A percentile compares a stretch with the other conserved stretches of the same genome.
Conservation (phyloP, 2,797 vertebrate genomes). For the Hemibagrus guttatus region DNA sequence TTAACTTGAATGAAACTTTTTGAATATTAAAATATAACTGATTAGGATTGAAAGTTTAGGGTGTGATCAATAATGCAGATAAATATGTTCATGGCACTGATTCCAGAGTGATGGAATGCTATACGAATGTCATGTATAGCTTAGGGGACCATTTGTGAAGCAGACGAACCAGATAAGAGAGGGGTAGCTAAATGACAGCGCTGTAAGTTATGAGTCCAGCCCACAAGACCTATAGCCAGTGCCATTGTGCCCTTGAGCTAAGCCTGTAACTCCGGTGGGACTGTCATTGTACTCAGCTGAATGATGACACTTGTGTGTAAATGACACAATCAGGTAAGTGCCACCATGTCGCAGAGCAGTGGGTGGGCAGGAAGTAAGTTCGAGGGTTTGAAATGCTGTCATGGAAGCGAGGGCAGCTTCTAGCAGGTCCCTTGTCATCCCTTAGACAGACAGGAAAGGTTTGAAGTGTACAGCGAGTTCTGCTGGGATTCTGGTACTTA, state of each 20-base stretch:
- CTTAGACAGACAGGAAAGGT: constrained; percentile 15
- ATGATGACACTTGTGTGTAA: constrained; percentile 36
- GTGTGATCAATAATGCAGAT: background rate
- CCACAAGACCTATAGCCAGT: background rate
- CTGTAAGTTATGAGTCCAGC: background rate
- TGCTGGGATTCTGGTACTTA: constrained; percentile 27
- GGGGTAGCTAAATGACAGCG: background rate
- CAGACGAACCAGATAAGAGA: background rate
- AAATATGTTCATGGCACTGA: too few relatives aligned
- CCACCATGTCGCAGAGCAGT: constrained; percentile 7
- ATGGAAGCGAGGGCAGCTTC: constrained; percentile 15
- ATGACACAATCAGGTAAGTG: constrained; percentile 32
- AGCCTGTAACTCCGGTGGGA: background rate
- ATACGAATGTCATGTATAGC: background rate
- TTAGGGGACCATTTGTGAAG: background rate
- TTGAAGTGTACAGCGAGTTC: constrained; percentile 5
- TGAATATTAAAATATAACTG: background rate
- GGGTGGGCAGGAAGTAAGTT: constrained; percentile 22
- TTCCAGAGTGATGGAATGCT: background rate
- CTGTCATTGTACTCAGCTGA: constrained; percentile 12
- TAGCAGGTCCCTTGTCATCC: constrained; percentile 15
- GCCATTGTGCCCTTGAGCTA: constrained; percentile 11
- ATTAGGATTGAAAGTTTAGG: background rate
- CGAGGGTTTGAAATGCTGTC: constrained; percentile 29
- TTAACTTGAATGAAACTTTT: background rate